These are phyloP conservation scores for Mormyrops boulengeri DNA, from an alignment of 2,797 vertebrate genomes.

Conservation along the genomic window DNA sequence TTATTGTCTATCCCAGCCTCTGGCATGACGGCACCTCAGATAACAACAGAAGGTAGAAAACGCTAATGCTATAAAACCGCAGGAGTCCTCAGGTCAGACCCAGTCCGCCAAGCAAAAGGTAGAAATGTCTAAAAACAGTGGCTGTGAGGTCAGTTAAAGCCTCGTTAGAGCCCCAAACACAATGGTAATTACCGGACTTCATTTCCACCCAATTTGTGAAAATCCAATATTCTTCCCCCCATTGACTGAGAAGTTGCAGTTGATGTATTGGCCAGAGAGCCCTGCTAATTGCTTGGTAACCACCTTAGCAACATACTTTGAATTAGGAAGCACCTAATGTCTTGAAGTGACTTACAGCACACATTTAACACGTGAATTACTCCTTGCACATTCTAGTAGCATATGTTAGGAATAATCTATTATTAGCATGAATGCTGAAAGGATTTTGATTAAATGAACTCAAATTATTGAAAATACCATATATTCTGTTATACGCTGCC, in stretches of 20 bases:
- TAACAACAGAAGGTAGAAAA: neutral
- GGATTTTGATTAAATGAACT: neutral
- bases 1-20: neutral
- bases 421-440: neutral
- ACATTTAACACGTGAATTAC: constrained; percentile 3
- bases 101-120: neutral
- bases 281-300: constrained; percentile 29
- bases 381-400: neutral
- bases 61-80: neutral
- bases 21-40: neutral
- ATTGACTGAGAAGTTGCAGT: neutral
- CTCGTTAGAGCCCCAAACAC: constrained; percentile 12
- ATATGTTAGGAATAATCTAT: neutral
- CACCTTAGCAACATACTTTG: constrained; percentile 38
- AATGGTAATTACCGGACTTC: constrained; percentile 10
- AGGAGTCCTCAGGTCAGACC: neutral
- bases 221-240: constrained; percentile 14
- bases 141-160: neutral
- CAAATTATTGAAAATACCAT: neutral
- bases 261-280: constrained; percentile 7
- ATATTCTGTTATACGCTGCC: neutral
- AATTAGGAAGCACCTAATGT: constrained; percentile 30
- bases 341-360: constrained; percentile 13
- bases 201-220: constrained; percentile 14
- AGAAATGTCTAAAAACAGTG: neutral